Conservation (phyloP, 2,797 vertebrate species). For the Cossypha caffra region DNA sequence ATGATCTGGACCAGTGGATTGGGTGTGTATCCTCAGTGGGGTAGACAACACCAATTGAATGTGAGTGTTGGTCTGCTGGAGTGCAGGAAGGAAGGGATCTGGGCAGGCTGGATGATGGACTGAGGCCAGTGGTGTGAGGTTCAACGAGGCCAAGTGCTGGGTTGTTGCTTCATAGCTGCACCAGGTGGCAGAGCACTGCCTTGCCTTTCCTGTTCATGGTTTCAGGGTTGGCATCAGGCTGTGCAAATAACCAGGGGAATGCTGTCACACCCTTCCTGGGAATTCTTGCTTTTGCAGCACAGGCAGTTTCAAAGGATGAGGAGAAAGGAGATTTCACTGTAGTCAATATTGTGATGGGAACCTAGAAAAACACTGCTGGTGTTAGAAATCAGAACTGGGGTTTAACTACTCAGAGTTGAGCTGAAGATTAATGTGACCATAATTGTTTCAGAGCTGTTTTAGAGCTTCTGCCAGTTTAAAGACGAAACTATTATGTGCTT, state of each 20-base stretch:
- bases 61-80: not conserved
- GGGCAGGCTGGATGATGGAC: not conserved
- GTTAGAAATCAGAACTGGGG: not conserved
- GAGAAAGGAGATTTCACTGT: not conserved
- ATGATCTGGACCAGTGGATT: rapidly evolving
- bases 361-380: not conserved
- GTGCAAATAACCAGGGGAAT: not conserved
- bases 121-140: not conserved
- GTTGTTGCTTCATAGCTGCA: not conserved
- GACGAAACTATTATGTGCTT: not conserved
- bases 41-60: not conserved
- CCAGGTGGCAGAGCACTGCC: not conserved
- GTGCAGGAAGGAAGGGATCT: not conserved
- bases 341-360: not conserved
- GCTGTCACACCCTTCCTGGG: not conserved
- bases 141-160: not conserved
- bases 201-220: not conserved
- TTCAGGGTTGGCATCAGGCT: not conserved
- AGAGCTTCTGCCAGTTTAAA: not conserved
- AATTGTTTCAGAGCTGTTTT: not conserved
- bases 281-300: not conserved
- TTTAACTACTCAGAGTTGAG: not conserved
- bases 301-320: not conserved
- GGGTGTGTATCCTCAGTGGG: not conserved
- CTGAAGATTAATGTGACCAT: not conserved